Evolutionary conservation across 1,140 invertebrate genomes (phyloP).

Genomic region (Hydropsyche tenuis): DNA sequence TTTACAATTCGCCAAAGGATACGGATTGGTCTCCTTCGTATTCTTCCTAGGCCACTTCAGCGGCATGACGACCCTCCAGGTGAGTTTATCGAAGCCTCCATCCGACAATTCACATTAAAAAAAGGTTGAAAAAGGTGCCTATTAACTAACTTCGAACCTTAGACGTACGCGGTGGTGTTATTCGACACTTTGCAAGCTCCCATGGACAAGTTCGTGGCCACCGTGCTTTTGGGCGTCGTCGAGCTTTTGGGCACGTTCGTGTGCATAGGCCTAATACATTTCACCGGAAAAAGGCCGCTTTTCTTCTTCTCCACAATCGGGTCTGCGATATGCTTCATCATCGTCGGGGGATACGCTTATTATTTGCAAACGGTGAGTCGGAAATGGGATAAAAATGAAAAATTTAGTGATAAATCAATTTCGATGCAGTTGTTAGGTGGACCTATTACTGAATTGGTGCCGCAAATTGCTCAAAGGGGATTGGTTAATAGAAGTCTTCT

Average conservation of each 20-base stretch:
- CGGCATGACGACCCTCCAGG: slow-evolving; percentile 72
- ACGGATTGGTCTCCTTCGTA: slow-evolving; percentile 65
- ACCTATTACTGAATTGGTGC: slow-evolving; percentile 54
- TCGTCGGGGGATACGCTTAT: slow-evolving; percentile 66
- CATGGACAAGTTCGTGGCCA: slow-evolving; percentile 75
- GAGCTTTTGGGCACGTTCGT: slow-evolving; percentile 69
- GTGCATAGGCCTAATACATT: slow-evolving; percentile 71
- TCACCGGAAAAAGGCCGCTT: slow-evolving; percentile 72
- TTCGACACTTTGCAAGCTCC: slow-evolving; percentile 73
- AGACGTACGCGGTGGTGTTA: slow-evolving; percentile 75
- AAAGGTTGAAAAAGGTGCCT: neutral
- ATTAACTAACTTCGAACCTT: too few species aligned
- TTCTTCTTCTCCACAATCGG: slow-evolving; percentile 71
- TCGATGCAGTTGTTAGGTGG: slow-evolving; percentile 46
- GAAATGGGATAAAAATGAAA: too few species aligned
- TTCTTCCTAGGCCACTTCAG: slow-evolving; percentile 77
- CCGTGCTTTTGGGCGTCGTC: slow-evolving; percentile 71
- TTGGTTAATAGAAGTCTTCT: too few species aligned
- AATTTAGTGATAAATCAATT: slow-evolving; percentile 40
- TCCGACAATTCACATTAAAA: too few species aligned
- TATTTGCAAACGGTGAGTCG: slow-evolving; percentile 55
- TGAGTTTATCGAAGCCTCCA: too few species aligned
- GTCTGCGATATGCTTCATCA: slow-evolving; percentile 67
- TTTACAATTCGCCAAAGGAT: slow-evolving; percentile 69
- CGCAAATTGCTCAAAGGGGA: slow-evolving; percentile 54